Base-by-base conservation (phyloP, 2,113 vertebrate species). In the Onychostruthus taczanowskii region DNA sequence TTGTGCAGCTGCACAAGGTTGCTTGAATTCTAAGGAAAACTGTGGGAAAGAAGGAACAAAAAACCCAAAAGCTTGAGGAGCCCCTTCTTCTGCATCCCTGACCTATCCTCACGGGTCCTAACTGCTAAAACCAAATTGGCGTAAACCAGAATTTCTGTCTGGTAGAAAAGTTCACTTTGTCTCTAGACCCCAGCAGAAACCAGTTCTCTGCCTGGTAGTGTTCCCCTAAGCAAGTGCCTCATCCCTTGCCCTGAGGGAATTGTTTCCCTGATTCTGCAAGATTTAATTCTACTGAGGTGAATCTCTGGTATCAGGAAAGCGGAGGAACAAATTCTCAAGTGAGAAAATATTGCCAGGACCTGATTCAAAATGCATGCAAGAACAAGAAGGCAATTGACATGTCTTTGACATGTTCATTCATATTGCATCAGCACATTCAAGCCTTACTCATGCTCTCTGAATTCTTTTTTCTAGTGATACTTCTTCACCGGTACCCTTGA, bases 281-380 rank as follows among this genome's bases (percentile, higher is more conserved):
- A 86, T 24, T 35, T 52, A 31, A 18, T 68, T 87, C 37, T n/a
- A 43, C 4, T 13, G 27, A 41, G 23, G 31, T 80, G 55, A 86
- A 81, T 59, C 31, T 82, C 61, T 73, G n/a, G 63, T 26, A 61
- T 35, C 16, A 79, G 37, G 7, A 67, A 84, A 68, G 33, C 22
- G 53, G 21, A 95, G n/a, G 31, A 58, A 41, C 15, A 81, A 81
- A 61, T n/a, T 59, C 59, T 31, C 55, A 4, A 35, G 74, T 72
- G 78, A 80, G 85, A 78, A 94, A 83, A 87, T 69, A 90, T 83
- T 79, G 31, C 82, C 76, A 80, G 89, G 82, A 31, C 3, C 23
- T 86, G 84, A 80, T 95, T 88, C 91, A 73, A 85, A 96, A 94
- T 89, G 47, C 63, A 5, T 70, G 80, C 62, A 33, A 69, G 81